Conservation (phyloP, 2,797 vertebrate species). For the Sebastes steindachneri region DNA sequence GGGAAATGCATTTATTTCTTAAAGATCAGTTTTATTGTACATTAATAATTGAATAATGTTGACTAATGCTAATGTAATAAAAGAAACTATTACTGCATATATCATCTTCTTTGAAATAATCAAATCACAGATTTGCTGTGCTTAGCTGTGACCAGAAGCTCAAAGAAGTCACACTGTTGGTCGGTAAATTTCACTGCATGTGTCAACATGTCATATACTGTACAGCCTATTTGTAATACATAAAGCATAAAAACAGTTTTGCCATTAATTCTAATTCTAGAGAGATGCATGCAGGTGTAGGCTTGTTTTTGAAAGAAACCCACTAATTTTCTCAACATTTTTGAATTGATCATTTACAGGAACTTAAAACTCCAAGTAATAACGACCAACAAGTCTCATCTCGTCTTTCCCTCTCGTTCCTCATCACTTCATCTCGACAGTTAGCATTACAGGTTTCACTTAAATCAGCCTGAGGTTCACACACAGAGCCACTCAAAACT, state of each 20-base stretch:
- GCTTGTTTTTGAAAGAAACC: neutral
- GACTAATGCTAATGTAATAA: neutral
- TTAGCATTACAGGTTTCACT: neutral
- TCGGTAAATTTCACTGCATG: no score
- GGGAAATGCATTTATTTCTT: neutral
- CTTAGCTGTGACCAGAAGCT: neutral
- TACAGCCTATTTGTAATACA: no score
- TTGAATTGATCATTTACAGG: neutral
- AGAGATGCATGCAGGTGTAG: neutral
- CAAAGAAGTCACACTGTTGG: no score
- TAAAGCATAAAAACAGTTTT: no score
- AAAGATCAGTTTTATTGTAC: neutral
- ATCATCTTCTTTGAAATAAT: neutral
- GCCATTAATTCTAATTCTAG: no score
- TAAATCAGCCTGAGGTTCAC: conserved; percentile 3
- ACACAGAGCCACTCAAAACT: neutral
- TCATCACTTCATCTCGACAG: neutral
- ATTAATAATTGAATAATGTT: neutral
- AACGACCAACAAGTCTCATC: conserved; percentile 22
- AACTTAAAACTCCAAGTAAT: neutral
- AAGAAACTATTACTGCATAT: neutral
- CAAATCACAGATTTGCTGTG: neutral
- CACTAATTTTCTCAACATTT: neutral
- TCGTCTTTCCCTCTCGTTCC: neutral
- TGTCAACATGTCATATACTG: neutral